Percentiles rank a stretch among this genome's conserved stretches.
These are phyloP conservation scores for Hylia prasina DNA, from an alignment of 2,113 vertebrate genomes.

Conservation along the genomic window DNA sequence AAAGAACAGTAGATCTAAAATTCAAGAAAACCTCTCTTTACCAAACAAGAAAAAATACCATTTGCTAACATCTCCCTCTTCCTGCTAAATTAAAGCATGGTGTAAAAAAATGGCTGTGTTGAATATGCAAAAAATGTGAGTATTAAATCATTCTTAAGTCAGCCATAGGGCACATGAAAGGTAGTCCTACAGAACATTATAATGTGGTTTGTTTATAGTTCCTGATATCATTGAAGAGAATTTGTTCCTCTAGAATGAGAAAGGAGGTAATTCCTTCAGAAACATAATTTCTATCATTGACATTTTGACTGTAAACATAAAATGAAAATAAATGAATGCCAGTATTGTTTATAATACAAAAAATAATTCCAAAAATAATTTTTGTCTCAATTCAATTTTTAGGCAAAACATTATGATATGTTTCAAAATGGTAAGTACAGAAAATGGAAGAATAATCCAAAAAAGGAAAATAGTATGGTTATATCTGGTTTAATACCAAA, in stretches of 20 bases:
- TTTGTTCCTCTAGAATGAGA: neutral
- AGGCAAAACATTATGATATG: neutral
- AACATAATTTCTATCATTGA: neutral
- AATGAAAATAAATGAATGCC: neutral
- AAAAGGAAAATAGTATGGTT: neutral
- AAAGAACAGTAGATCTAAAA: neutral
- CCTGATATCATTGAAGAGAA: neutral
- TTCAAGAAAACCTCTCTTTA: neutral
- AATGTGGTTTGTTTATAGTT: neutral
- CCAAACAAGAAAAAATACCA: neutral
- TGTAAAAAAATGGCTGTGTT: neutral
- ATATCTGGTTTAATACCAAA: neutral
- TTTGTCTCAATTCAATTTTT: neutral
- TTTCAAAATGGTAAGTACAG: neutral
- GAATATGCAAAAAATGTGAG: neutral
- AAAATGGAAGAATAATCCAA: neutral
- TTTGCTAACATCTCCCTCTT: neutral
- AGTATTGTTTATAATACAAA: neutral
- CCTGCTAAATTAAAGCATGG: neutral
- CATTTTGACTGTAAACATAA: neutral
- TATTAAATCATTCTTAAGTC: neutral
- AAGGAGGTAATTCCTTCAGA: neutral
- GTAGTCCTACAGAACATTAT: neutral
- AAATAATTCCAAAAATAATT: neutral
- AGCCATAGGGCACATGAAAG: neutral